phyloP scores from a whole-genome alignment of 2,797 vertebrate species.

The Peromyscus attwateri region DNA sequence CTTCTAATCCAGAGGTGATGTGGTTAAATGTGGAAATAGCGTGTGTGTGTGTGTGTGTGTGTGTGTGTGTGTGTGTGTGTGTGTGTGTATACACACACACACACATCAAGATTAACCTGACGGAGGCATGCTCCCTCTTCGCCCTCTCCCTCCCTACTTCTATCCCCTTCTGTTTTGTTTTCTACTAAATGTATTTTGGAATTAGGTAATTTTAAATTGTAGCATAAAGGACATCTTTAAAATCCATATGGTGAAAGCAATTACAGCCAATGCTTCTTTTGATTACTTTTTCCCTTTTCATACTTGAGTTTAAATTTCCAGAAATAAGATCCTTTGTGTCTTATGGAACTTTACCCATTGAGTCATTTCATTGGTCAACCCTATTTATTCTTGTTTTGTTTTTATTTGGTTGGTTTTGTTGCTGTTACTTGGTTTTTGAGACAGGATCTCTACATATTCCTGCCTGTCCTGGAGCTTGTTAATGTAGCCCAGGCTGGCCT shows the following conservation, averaged over 20 bases:
- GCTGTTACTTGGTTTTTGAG: background rate
- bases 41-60: background rate
- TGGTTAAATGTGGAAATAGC: background rate
- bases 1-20: background rate
- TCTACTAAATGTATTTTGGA: background rate
- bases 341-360: background rate
- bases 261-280: background rate
- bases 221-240: background rate
- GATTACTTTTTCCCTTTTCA: background rate
- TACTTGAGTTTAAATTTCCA: conserved; percentile 7
- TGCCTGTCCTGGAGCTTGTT: background rate
- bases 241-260: background rate
- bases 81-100: too few species aligned
- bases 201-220: background rate
- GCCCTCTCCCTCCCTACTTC: background rate
- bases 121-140: background rate
- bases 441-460: background rate
- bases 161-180: background rate
- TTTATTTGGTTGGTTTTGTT: background rate
- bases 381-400: background rate
- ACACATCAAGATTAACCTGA: background rate
- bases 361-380: background rate
- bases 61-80: background rate
- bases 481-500: background rate
- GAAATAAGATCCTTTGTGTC: background rate